Evolutionary conservation across 2,797 vertebrate species (phyloP).

Genomic region (Glossophaga mutica): DNA sequence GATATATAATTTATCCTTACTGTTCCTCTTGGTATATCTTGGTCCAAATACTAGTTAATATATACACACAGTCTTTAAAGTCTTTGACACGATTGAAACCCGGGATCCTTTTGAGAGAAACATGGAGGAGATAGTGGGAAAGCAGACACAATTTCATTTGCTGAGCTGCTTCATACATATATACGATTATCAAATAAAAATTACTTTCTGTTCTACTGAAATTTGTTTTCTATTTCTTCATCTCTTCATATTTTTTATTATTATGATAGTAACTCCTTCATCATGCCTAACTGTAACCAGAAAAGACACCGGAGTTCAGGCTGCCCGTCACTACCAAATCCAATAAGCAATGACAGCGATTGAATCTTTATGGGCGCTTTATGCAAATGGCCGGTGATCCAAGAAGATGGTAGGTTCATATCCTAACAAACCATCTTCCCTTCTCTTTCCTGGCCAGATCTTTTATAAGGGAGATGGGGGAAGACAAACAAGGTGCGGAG

Average conservation of each 20-base stretch:
- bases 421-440: too few relatives aligned
- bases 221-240: not conserved
- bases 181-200: not conserved
- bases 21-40: slow-evolving; percentile 15
- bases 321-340: too few relatives aligned
- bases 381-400: too few relatives aligned
- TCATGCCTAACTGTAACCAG: not conserved
- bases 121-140: not conserved
- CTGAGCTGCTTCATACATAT: not conserved
- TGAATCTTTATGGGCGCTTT: too few relatives aligned
- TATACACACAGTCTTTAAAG: not conserved
- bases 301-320: too few relatives aligned
- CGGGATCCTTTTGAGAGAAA: not conserved
- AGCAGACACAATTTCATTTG: not conserved
- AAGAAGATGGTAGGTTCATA: too few relatives aligned
- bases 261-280: not conserved
- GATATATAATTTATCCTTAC: slow-evolving; percentile 44
- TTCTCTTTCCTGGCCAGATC: too few relatives aligned
- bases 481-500: too few relatives aligned
- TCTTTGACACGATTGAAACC: not conserved
- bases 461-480: too few relatives aligned
- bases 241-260: not conserved
- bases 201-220: not conserved
- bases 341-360: too few relatives aligned
- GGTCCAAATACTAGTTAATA: slow-evolving; percentile 49